phyloP scores from a whole-genome alignment of 2,797 vertebrate genomes.

The Microctenopoma stevenorrisi region DNA sequence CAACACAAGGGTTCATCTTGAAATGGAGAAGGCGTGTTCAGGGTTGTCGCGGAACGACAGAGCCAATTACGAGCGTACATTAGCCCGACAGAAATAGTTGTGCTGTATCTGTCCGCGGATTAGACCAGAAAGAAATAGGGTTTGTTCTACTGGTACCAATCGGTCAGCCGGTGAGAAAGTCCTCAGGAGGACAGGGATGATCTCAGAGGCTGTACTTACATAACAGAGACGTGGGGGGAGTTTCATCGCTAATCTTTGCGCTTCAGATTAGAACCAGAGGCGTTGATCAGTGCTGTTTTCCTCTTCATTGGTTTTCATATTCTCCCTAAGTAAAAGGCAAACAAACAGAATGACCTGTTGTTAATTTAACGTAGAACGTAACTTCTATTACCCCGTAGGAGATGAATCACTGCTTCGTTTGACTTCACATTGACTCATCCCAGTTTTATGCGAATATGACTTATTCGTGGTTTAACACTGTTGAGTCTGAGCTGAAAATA shows the following conservation, averaged over 20 bases:
- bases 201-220: constrained; percentile 67
- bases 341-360: neutral
- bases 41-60: too few species aligned
- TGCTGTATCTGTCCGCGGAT: constrained; percentile 8
- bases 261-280: too few species aligned
- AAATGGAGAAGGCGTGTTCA: too few species aligned
- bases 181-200: constrained; percentile 61
- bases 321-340: neutral
- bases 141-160: constrained; percentile 51
- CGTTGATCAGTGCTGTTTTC: neutral
- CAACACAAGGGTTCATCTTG: too few species aligned
- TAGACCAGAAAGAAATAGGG: constrained; percentile 25
- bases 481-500: neutral
- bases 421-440: constrained; percentile 1
- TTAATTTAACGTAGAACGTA: neutral
- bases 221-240: constrained; percentile 42
- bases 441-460: neutral
- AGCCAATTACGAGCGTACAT: neutral
- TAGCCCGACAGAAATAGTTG: neutral
- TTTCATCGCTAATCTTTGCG: neutral
- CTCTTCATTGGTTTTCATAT: neutral
- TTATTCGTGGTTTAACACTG: neutral
- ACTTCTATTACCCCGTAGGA: neutral
- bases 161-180: constrained; percentile 48
- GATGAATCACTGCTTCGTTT: constrained; percentile 5